A percentile compares a stretch with the other conserved stretches of the same genome.
Evolutionary conservation across 1,140 invertebrate species (phyloP).

Genomic region (Mizuhopecten yessoensis): DNA sequence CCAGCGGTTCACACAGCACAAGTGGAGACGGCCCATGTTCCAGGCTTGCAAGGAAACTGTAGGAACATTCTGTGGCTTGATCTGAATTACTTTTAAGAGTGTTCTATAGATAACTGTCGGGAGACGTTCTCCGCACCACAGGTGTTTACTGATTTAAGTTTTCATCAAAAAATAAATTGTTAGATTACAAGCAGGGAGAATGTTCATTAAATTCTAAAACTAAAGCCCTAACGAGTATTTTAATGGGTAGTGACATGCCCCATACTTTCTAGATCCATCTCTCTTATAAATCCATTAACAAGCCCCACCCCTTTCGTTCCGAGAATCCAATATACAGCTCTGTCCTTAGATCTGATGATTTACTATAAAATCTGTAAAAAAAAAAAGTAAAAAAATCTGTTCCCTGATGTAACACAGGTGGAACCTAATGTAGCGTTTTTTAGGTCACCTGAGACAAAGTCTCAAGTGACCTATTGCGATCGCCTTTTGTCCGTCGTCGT

Average conservation of each 20-base stretch:
- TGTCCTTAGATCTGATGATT: too few species aligned
- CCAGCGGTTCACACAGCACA: neutral
- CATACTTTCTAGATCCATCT: neutral
- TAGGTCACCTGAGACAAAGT: too few species aligned
- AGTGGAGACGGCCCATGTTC: neutral
- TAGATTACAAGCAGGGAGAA: slow-evolving; percentile 8
- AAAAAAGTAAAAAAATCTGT: too few species aligned
- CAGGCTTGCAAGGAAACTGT: neutral
- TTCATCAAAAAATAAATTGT: slow-evolving; percentile 22
- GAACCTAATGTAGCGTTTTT: too few species aligned
- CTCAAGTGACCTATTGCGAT: too few species aligned
- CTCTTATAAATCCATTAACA: neutral
- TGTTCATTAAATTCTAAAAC: slow-evolving; percentile 1
- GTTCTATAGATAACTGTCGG: neutral
- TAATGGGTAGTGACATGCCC: neutral
- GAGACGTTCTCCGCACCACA: neutral
- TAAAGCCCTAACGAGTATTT: neutral
- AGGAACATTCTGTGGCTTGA: slow-evolving; percentile 5
- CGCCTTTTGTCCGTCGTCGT: too few species aligned
- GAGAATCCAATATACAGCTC: neutral
- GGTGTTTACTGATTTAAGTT: neutral
- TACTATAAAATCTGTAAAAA: too few species aligned
- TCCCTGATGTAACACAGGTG: too few species aligned
- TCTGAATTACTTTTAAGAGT: slow-evolving; percentile 33
- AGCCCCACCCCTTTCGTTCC: neutral